phyloP scores from a whole-genome alignment of 2,797 vertebrate species.

The Molossus alvarezi region DNA sequence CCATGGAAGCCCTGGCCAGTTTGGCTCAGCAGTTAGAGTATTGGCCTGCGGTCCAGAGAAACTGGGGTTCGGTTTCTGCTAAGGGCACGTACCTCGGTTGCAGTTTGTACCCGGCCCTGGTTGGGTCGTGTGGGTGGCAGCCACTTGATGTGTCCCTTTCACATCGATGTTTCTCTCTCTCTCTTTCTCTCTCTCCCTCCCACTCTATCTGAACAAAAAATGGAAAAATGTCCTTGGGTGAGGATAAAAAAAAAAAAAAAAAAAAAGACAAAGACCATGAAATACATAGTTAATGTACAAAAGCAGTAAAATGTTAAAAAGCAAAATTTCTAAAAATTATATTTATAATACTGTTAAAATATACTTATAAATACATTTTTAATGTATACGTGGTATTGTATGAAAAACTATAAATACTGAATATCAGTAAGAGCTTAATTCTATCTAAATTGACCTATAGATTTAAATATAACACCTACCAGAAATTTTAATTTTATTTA shows the following conservation, averaged over 20 bases:
- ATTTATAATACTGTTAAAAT: neutral
- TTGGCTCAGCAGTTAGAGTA: too few species aligned
- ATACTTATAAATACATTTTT: neutral
- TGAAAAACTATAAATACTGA: neutral
- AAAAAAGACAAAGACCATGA: neutral
- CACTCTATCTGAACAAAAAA: too few species aligned
- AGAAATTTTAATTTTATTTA: neutral
- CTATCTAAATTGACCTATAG: neutral
- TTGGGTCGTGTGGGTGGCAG: too few species aligned
- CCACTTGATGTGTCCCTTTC: too few species aligned
- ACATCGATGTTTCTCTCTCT: too few species aligned
- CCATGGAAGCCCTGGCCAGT: neutral
- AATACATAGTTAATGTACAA: neutral
- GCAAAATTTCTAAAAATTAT: neutral
- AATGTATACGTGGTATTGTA: neutral
- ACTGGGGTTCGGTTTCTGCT: too few species aligned
- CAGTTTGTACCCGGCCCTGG: too few species aligned
- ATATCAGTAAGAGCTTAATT: neutral
- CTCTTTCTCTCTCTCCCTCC: too few species aligned
- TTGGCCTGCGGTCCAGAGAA: too few species aligned
- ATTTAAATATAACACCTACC: neutral
- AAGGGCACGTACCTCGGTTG: too few species aligned
- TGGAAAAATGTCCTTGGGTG: too few species aligned
- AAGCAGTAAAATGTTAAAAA: neutral
- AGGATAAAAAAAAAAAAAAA: too few species aligned